Base-by-base conservation (phyloP, 2,113 vertebrate species). In the Tauraco erythrolophus region DNA sequence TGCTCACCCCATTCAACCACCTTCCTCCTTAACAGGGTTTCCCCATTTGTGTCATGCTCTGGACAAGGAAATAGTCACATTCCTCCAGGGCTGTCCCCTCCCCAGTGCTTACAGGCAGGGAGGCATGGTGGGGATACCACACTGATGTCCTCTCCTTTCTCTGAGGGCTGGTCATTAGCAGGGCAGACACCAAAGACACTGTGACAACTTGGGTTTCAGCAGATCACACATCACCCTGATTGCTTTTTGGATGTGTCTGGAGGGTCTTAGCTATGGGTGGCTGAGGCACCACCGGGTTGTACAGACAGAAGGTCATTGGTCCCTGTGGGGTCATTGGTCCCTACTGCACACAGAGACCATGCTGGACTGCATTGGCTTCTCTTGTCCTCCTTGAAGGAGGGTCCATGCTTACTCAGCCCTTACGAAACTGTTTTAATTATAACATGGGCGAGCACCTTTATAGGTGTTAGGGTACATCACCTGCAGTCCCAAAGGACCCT, bases 111-210 rank as follows among this genome's bases (percentile, higher is more conserved):
- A 15, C 16, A 50, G 50, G 18, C 45, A 24, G 43, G 18, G 28
- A 27, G 16, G 25, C 17, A 8, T 7, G 21, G 27, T 19, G 41
- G 23, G 31, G 33, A 84, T 24, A 69, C 3, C 39, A 22, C 39
- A 46, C 16, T 0, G 0, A 53, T 22, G 16, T 5, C n/a, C 14
- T 14, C 7, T 22, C 13, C 50, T 37, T 70, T 30, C 19, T 45
- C 71, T 37, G 6, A 19, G 57, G 41, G 9, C n/a, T 16, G 27
- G 6, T 14, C 45, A 7, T 10, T 2, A 28, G 14, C 50, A 75
- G 53, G 35, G 56, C n/a, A 60, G n/a, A 17, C 69, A 50, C 15
- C 53, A 64, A 61, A 14, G 54, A 2, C 21, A 5, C 6, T 10
- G 43, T 11, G 31, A 50, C 1, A 2, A 37, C 27, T 3, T 2